Percentiles rank a stretch among this genome's conserved stretches.
phyloP scores from a whole-genome alignment of 2,888 invertebrate species.

The Ennomos quercinarius region DNA sequence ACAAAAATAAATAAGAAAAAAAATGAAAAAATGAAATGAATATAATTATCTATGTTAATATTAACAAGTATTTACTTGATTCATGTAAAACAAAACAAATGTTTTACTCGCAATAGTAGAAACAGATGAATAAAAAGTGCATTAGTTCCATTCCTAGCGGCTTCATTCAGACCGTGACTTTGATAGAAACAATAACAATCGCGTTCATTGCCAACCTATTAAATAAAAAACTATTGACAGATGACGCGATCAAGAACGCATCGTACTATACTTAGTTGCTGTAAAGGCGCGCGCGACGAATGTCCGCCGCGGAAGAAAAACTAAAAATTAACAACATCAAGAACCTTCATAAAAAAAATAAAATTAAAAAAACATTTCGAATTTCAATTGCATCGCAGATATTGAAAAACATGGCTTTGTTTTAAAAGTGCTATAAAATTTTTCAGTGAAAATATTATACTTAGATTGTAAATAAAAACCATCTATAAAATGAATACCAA shows the following conservation, averaged over 20 bases:
- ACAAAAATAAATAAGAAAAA: no score
- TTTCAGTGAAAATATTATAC: neutral
- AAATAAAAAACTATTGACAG: conserved; percentile 8
- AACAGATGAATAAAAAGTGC: neutral
- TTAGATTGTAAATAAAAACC: neutral
- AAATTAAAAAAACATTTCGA: conserved; percentile 2
- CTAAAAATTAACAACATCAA: conserved; percentile 9
- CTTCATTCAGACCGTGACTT: conserved; percentile 30
- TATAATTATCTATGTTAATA: no score
- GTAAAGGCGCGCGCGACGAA: conserved; percentile 11
- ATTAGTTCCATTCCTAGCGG: neutral
- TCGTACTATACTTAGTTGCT: neutral
- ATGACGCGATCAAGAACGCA: conserved; percentile 4
- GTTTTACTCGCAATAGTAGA: no score
- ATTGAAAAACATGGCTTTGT: conserved; percentile 1
- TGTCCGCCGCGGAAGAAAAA: conserved; percentile 1
- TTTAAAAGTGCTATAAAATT: conserved; percentile 5
- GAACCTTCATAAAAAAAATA: neutral
- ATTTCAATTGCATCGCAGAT: neutral
- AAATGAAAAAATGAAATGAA: no score
- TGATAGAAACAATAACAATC: conserved; percentile 26
- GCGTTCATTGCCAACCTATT: conserved; percentile 21
- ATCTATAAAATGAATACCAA: conserved; percentile 33
- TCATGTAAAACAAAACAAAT: no score
- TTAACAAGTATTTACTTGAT: no score